phyloP scores from a whole-genome alignment of 1,140 invertebrate species.

The Nomia melanderi region DNA sequence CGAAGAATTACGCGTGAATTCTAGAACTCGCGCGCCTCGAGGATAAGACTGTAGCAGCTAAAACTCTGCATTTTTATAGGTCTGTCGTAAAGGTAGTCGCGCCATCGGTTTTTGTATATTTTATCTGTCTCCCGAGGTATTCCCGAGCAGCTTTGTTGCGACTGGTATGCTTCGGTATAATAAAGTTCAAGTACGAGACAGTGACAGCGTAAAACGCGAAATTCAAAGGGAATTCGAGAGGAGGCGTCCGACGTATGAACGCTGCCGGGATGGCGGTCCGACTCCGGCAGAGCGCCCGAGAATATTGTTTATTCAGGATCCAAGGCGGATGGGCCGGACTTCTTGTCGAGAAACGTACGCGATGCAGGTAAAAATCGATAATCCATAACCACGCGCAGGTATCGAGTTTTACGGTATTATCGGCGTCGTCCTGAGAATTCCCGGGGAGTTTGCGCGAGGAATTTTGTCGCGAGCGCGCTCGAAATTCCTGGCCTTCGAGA shows the following conservation, averaged over 20 bases:
- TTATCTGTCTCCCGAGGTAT: slow-evolving; percentile 30
- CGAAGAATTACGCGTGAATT: neutral
- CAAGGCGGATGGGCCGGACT: slow-evolving; percentile 14
- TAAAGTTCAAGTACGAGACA: slow-evolving; percentile 47
- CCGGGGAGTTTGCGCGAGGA: slow-evolving; percentile 24
- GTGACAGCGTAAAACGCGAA: slow-evolving; percentile 70
- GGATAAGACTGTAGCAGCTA: neutral
- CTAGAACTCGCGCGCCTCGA: neutral
- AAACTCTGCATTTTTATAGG: slow-evolving; percentile 12
- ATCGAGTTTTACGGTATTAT: slow-evolving; percentile 43
- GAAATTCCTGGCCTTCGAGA: slow-evolving; percentile 2
- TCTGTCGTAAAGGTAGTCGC: neutral
- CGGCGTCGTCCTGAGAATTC: slow-evolving; percentile 25
- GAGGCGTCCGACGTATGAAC: slow-evolving; percentile 67
- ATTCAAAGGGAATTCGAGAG: slow-evolving; percentile 77
- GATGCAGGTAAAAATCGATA: slow-evolving; percentile 45
- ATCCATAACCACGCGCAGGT: slow-evolving; percentile 42
- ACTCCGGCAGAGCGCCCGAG: slow-evolving; percentile 49
- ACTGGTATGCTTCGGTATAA: slow-evolving; percentile 23
- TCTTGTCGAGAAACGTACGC: neutral
- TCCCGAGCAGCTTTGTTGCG: slow-evolving; percentile 34
- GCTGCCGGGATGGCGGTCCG: slow-evolving; percentile 64
- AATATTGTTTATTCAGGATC: slow-evolving; percentile 72
- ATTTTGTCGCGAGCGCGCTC: slow-evolving; percentile 13
- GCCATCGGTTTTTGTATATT: slow-evolving; percentile 45